Percentiles rank a stretch among this genome's conserved stretches.
Conservation (phyloP, 2,888 invertebrate genomes). For the Meandrusa payeni region DNA sequence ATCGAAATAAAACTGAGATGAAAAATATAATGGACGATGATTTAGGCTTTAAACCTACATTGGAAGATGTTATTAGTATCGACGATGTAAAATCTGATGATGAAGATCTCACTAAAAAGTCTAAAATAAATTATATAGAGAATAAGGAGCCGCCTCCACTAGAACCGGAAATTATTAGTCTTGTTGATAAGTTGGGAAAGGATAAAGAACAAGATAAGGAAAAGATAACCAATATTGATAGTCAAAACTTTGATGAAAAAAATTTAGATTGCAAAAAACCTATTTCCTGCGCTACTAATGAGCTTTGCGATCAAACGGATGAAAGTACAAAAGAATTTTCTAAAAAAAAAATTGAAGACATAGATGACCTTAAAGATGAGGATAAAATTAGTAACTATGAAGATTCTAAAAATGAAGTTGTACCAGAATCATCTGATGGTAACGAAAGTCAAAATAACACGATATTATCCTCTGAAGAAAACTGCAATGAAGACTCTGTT, state of each 20-base stretch:
- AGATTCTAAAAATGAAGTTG: neutral
- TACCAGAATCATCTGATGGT: neutral
- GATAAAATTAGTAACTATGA: neutral
- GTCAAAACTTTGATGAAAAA: neutral
- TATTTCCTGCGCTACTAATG: neutral
- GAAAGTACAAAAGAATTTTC: neutral
- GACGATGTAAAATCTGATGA: neutral
- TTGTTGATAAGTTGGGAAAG: neutral
- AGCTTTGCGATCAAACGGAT: neutral
- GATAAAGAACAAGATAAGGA: neutral
- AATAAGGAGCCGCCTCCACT: neutral
- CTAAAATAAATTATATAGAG: slow-evolving; percentile 9
- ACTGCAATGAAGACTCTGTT: neutral
- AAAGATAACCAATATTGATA: neutral
- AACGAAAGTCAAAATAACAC: neutral
- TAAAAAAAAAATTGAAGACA: neutral
- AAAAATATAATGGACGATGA: neutral
- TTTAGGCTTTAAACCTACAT: too few relatives aligned
- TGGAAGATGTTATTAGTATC: neutral
- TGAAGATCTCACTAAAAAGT: neutral
- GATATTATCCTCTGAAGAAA: neutral
- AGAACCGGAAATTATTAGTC: too few relatives aligned
- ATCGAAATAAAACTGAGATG: neutral
- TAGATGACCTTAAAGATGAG: too few relatives aligned
- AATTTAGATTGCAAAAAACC: neutral